phyloP scores from a whole-genome alignment of 2,113 vertebrate genomes.

The Puffinus mauretanicus region DNA sequence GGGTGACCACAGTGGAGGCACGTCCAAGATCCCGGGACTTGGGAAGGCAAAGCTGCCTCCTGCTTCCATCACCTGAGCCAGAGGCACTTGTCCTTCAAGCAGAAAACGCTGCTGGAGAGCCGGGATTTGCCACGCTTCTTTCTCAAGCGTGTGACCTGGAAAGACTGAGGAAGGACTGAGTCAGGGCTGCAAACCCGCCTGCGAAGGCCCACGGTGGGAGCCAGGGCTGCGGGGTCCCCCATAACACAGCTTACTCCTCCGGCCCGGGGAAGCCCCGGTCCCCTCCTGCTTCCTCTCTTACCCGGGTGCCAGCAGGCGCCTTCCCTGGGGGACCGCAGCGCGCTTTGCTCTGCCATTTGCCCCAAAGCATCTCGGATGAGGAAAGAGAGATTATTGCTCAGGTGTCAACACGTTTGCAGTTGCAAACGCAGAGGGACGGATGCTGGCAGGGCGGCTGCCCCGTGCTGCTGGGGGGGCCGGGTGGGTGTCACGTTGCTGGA shows the following conservation, averaged over 20 bases:
- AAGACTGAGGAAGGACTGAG: background rate
- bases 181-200: background rate
- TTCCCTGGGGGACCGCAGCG: background rate
- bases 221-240: background rate
- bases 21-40: rapidly evolving
- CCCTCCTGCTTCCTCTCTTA: background rate
- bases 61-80: background rate
- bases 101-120: background rate
- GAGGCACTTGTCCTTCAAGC: background rate
- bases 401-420: background rate
- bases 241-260: too few relatives aligned
- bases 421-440: background rate
- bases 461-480: background rate
- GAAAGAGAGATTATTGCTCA: background rate
- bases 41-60: background rate
- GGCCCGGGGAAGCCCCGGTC: rapidly evolving
- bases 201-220: rapidly evolving
- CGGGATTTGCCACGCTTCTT: background rate
- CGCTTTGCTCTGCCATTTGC: background rate
- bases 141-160: background rate
- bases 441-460: background rate
- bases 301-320: background rate
- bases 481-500: background rate
- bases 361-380: background rate
- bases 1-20: background rate